Evolutionary conservation across 1,140 invertebrate species (phyloP), one percentile per base, ranked within the genome.

Genomic region (Rhynchophorus ferrugineus): DNA sequence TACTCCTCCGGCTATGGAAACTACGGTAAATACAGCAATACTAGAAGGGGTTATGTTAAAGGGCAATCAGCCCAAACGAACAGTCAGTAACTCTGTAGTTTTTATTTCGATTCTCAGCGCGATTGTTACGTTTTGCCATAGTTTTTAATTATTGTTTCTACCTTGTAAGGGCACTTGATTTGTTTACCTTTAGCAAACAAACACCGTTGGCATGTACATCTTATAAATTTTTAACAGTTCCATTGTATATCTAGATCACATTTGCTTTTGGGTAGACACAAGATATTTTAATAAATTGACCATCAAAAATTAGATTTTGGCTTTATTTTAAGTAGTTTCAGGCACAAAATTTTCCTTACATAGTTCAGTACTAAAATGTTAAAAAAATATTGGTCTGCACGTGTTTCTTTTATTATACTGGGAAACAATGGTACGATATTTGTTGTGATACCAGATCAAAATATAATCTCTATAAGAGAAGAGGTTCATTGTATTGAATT

Each of bases 1-100:
- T 85, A 87, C 69, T 77, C n/a, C n/a, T n/a, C 81, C 68, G 83
- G 82, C 65, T 84, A 84, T 71, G 82, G 83, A 74, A 82, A 82
- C 75, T 84, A 84, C 77, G 78, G 82, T 83, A 83, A 82, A 81
- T 72, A 77, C 74, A 74, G 71, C 64, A 64, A 65, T 59, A 51
- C 19, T 43, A 42, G 20, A 36, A 47, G 24, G 35, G 43, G 20
- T 37, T 22, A n/a, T n/a, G n/a, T 11, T 45, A 22, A 61, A 59
- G 61, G 59, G 60, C 34, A 11, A 22, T 29, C 13, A 18, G 14
- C 21, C n/a, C 17, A 14, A 3, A 8, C 38, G 16, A 5, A 41
- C 14, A 41, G 20, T 19, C 16, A 41, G 16, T 20, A 41, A 18
- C 20, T 18, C 2, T 17, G 7, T 9, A 17, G 3, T 5, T 18